Percentiles rank a stretch among this genome's conserved stretches.
These are phyloP conservation scores for Thereva unica DNA, from an alignment of 2,888 invertebrate species.

Conservation along the genomic window DNA sequence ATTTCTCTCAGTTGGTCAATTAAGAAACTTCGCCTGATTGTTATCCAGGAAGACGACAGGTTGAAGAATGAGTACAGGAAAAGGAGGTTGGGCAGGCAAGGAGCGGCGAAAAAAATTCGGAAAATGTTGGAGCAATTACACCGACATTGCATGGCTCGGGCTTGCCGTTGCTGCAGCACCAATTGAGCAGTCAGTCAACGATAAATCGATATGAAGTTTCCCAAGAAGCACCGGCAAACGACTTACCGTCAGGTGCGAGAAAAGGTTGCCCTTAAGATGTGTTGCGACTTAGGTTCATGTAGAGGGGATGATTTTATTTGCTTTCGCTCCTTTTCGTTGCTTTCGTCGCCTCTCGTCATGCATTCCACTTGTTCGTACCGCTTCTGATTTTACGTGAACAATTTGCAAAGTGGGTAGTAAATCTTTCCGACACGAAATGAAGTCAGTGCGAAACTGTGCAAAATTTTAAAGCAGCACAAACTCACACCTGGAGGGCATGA, in stretches of 20 bases:
- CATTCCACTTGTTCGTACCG: too few species aligned
- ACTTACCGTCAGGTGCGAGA: too few species aligned
- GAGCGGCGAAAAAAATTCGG: not conserved
- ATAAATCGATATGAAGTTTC: too few species aligned
- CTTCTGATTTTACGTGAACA: slow-evolving; percentile 33
- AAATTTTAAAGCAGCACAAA: slow-evolving; percentile 10
- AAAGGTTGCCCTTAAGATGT: too few species aligned
- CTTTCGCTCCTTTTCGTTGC: too few species aligned
- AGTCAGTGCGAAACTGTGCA: slow-evolving; percentile 8
- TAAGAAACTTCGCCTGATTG: slow-evolving; percentile 19
- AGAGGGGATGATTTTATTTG: too few species aligned
- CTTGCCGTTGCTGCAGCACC: not conserved
- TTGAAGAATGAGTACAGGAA: not conserved
- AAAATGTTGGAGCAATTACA: slow-evolving; percentile 24
- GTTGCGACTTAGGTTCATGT: too few species aligned
- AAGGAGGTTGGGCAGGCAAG: not conserved
- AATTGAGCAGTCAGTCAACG: too few species aligned
- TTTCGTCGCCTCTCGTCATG: too few species aligned
- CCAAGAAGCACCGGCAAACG: too few species aligned
- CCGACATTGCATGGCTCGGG: slow-evolving; percentile 4
- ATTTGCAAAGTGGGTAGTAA: slow-evolving; percentile 33
- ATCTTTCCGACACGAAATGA: slow-evolving; percentile 23
- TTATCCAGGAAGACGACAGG: slow-evolving; percentile 26
- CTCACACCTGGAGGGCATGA: not conserved
- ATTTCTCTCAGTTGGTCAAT: slow-evolving; percentile 22